A percentile compares a stretch with the other conserved stretches of the same genome.
These are phyloP conservation scores for Erpobdella octoculata DNA, from an alignment of 2,888 invertebrate species.

Conservation along the genomic window DNA sequence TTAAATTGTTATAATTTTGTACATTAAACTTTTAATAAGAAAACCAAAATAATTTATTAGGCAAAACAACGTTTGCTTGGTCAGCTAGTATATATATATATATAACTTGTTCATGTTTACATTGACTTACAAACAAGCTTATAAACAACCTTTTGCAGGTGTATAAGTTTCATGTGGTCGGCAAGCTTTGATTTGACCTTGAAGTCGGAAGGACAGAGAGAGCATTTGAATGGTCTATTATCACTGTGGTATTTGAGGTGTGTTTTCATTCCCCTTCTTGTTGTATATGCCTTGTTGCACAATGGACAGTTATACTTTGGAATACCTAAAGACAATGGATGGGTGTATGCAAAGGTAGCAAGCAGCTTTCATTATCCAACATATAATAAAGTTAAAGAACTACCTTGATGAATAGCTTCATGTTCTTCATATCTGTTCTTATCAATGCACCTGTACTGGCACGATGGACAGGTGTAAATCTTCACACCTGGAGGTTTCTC, in stretches of 20 bases:
- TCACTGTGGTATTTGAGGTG: conserved; percentile 38
- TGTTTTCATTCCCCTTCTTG: conserved; percentile 36
- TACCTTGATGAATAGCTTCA: conserved; percentile 36
- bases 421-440: conserved; percentile 36
- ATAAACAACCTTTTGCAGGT: conserved; percentile 32
- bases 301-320: conserved; percentile 31
- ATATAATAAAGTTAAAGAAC: not conserved
- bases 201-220: conserved; percentile 34
- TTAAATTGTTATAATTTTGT: too few relatives aligned
- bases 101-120: not conserved
- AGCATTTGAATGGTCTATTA: conserved; percentile 34
- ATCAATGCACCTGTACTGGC: conserved; percentile 37
- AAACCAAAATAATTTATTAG: too few relatives aligned
- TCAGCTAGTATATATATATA: too few relatives aligned
- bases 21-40: too few relatives aligned
- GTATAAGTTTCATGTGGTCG: conserved; percentile 36
- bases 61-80: not conserved
- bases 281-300: conserved; percentile 37
- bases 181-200: conserved; percentile 35
- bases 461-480: conserved; percentile 33
- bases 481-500: conserved; percentile 34
- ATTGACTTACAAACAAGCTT: not conserved
- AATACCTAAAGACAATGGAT: conserved; percentile 24
- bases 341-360: not conserved
- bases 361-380: not conserved